phyloP scores from a whole-genome alignment of 1,140 invertebrate genomes.

The Papilio glaucus region DNA sequence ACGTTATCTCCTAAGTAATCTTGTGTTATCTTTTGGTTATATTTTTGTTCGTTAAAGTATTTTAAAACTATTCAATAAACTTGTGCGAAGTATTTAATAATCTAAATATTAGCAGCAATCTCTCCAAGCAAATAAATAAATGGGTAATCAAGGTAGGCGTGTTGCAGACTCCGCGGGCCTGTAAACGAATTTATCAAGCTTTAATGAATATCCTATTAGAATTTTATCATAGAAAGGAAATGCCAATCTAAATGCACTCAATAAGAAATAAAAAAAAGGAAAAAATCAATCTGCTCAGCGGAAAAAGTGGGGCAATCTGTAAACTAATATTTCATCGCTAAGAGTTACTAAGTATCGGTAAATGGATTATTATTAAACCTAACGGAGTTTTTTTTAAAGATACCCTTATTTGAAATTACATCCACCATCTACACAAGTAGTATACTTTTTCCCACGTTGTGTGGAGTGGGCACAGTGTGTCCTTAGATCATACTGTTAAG shows the following conservation, averaged over 20 bases:
- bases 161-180: slow-evolving; percentile 22
- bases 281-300: slow-evolving; percentile 55
- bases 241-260: slow-evolving; percentile 68
- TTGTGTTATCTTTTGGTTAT: too few relatives aligned
- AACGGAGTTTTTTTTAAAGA: slow-evolving; percentile 35
- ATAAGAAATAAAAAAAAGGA: slow-evolving; percentile 57
- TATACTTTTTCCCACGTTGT: too few relatives aligned
- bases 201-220: slow-evolving; percentile 66
- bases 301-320: slow-evolving; percentile 60
- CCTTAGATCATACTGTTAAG: too few relatives aligned
- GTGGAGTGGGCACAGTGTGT: too few relatives aligned
- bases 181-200: slow-evolving; percentile 42
- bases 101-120: slow-evolving; percentile 21
- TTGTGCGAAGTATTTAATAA: slow-evolving; percentile 13
- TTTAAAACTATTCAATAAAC: not conserved
- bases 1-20: too few relatives aligned
- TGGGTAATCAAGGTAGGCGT: slow-evolving; percentile 26
- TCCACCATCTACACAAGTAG: not conserved
- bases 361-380: slow-evolving; percentile 56
- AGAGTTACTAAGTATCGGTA: slow-evolving; percentile 53
- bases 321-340: slow-evolving; percentile 68
- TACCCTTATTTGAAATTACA: not conserved
- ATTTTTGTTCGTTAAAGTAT: too few relatives aligned
- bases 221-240: slow-evolving; percentile 72
- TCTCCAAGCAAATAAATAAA: slow-evolving; percentile 31